These are phyloP conservation scores for Andrena bicolor DNA, from an alignment of 2,888 invertebrate species.

Conservation along the genomic window DNA sequence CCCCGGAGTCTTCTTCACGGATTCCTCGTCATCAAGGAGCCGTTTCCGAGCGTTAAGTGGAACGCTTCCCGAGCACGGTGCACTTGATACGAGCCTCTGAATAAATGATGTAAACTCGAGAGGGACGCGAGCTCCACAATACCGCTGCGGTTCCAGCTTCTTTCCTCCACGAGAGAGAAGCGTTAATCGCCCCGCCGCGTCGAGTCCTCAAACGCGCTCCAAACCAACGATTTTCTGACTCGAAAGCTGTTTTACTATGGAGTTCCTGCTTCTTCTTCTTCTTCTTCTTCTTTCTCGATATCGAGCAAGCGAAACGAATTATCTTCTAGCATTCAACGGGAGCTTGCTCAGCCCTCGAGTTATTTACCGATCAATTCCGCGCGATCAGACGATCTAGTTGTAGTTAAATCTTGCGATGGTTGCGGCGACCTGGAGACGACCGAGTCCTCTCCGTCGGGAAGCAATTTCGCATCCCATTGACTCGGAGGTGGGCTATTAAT, in stretches of 20 bases:
- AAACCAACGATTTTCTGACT: neutral
- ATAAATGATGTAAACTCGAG: constrained; percentile 57
- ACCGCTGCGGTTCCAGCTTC: neutral
- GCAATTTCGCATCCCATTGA: constrained; percentile 74
- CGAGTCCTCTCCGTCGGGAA: constrained; percentile 42
- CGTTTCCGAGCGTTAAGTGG: constrained; percentile 49
- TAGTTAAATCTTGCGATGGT: constrained; percentile 3
- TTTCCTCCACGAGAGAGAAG: neutral
- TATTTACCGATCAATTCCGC: constrained; percentile 31
- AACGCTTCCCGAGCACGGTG: constrained; percentile 34
- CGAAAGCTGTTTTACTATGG: too few relatives aligned
- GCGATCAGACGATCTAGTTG: constrained; percentile 12
- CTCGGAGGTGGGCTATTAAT: constrained; percentile 72
- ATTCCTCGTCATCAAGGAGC: constrained; percentile 38
- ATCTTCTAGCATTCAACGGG: neutral
- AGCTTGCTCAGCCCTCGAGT: neutral
- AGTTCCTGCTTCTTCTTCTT: too few relatives aligned
- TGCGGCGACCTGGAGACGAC: neutral
- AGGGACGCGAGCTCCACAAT: constrained; percentile 1
- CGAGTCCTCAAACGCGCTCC: neutral
- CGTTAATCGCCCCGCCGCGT: neutral
- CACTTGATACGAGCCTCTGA: constrained; percentile 47
- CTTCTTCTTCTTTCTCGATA: too few relatives aligned
- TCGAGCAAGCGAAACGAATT: neutral
- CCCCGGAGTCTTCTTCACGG: constrained; percentile 2